A percentile compares a stretch with the other conserved stretches of the same genome.
Conservation (phyloP, 1,140 invertebrate species). For the Adoxophyes honmai region DNA sequence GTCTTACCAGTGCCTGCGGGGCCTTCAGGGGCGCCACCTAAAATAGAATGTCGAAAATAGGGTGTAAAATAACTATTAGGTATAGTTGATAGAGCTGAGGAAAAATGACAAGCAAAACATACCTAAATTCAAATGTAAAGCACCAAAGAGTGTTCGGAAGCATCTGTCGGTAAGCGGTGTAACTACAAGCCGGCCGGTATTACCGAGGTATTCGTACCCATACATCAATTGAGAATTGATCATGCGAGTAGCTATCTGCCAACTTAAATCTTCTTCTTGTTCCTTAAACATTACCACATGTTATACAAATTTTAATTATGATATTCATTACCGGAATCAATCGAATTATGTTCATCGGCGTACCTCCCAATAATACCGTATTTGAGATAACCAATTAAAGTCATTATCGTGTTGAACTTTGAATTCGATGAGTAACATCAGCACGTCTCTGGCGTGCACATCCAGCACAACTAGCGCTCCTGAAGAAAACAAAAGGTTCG, state of each 20-base stretch:
- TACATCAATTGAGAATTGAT: slow-evolving; percentile 94
- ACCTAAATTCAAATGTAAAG: slow-evolving; percentile 89
- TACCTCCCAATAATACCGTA: slow-evolving; percentile 97
- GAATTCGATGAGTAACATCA: slow-evolving; percentile 83
- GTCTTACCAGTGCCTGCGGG: slow-evolving; percentile 98
- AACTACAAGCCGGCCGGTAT: slow-evolving; percentile 91
- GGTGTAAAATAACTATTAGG: no score
- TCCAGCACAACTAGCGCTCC: slow-evolving; percentile 94
- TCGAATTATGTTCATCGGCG: no score
- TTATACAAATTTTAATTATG: background rate
- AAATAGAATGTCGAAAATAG: background rate
- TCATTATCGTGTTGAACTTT: slow-evolving; percentile 85
- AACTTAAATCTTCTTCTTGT: slow-evolving; percentile 33
- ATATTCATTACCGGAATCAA: no score
- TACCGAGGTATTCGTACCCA: slow-evolving; percentile 97
- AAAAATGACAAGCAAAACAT: no score
- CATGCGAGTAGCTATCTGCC: slow-evolving; percentile 89
- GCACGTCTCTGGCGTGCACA: slow-evolving; percentile 93
- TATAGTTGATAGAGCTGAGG: no score
- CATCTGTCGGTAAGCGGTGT: slow-evolving; percentile 95
- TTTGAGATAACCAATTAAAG: slow-evolving; percentile 92
- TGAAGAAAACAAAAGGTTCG: slow-evolving; percentile 40
- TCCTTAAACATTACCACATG: no score
- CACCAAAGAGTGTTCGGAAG: slow-evolving; percentile 94
- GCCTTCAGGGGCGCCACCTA: slow-evolving; percentile 94